Evolutionary conservation across 2,797 vertebrate species (phyloP), one percentile per base, ranked within the genome.

Genomic region (Synaphobranchus kaupii): DNA sequence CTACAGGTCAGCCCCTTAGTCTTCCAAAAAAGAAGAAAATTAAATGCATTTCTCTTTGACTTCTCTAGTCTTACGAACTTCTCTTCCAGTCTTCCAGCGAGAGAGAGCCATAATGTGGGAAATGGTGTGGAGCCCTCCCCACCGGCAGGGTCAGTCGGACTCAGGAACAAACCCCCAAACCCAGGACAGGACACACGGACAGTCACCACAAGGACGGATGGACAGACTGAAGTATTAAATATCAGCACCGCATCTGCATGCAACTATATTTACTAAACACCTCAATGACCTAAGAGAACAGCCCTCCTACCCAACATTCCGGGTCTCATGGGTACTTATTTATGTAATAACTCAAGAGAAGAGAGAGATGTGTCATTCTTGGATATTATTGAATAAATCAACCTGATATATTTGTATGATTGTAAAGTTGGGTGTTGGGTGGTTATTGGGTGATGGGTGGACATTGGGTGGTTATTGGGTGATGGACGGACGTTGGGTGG

Each of bases 401-500:
- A 93, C 95, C 95, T 94, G 88, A 92, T 96, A 96, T 96, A 96
- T 96, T 96, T 96, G 94, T 96, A 96, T 96, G 92, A 96, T 95
- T 96, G 94, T 96, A 95, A 92, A 89, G 88, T 0, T 88, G 89
- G 88, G 76, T 50, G 17, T 48, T 50, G 47, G 5, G 20, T 80
- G 44, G 6, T 80, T 80, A 4, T 44, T 78, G 34, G 31, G 39
- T 44, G 73, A 31, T 71, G 28, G 9, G 28, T 34, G 2, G 3
- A 22, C 6, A 8, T 13, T 31, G 9, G 10, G 39, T 39, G 39
- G 39, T 39, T 39, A 39, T 39, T 39, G 39, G 39, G 39, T 39
- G 39, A 39, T 39, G 39, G 39, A 39, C 3, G 39, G 39, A 2
- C 39, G 3, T 39, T 39, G 39, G 39, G 39, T 39, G 39, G 39